Conservation (phyloP, 2,888 invertebrate genomes). For the Drosophila recens region DNA sequence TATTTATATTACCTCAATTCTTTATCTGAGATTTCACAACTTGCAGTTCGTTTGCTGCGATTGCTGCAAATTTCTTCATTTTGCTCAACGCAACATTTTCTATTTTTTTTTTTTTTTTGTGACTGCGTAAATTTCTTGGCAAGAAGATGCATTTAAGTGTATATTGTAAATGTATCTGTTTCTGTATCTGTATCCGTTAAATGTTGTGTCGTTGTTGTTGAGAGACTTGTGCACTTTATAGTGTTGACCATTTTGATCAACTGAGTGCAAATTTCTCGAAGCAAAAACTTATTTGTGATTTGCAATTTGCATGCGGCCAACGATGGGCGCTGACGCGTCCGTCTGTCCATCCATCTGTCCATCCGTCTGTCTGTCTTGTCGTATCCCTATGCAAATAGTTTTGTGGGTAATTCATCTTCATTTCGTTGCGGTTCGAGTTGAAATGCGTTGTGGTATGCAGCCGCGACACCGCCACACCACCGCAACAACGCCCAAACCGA, state of each 20-base stretch:
- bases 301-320: constrained; percentile 65
- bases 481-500: constrained; percentile 28
- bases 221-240: constrained; percentile 48
- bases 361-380: constrained; percentile 11
- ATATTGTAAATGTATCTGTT: constrained; percentile 69
- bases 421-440: constrained; percentile 83
- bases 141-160: constrained; percentile 56
- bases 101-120: neutral
- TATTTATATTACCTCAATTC: constrained; percentile 73
- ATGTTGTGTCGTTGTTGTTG: constrained; percentile 31
- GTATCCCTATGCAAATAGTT: constrained; percentile 59
- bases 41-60: constrained; percentile 64
- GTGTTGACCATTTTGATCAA: constrained; percentile 75
- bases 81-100: constrained; percentile 2
- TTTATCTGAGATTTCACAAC: constrained; percentile 72
- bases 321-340: constrained; percentile 52
- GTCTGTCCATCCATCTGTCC: constrained; percentile 15
- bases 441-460: constrained; percentile 79
- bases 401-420: constrained; percentile 82
- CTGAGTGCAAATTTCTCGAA: constrained; percentile 72
- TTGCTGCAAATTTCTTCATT: constrained; percentile 60
- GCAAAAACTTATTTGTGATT: constrained; percentile 73
- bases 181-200: constrained; percentile 50
- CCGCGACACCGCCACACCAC: constrained; percentile 52
- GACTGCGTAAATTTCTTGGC: constrained; percentile 70